These are phyloP conservation scores for Falco concolor DNA, from an alignment of 2,797 vertebrate genomes.

Conservation along the genomic window DNA sequence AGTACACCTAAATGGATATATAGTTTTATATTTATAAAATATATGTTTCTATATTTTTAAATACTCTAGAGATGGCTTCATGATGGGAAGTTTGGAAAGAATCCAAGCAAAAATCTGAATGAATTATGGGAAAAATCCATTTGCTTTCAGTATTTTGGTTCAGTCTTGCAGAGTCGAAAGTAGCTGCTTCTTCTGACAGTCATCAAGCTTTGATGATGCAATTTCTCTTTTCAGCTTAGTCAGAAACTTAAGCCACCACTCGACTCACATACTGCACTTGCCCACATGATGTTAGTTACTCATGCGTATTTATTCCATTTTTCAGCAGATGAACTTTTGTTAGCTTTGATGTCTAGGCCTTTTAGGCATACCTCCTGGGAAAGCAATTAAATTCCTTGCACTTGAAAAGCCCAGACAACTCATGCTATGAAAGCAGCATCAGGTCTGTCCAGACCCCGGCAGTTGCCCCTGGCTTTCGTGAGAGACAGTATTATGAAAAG, in stretches of 20 bases:
- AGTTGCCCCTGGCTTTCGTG: not conserved
- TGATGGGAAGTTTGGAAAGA: not conserved
- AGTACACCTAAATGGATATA: not conserved
- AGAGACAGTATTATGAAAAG: not conserved
- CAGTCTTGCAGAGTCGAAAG: slow-evolving; percentile 1
- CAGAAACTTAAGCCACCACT: not conserved
- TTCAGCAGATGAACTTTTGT: not conserved
- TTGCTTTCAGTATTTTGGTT: slow-evolving; percentile 16
- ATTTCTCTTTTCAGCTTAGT: slow-evolving; percentile 1
- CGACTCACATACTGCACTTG: not conserved
- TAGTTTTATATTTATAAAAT: not conserved
- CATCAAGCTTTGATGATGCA: not conserved
- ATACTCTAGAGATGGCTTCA: not conserved
- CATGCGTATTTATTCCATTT: slow-evolving; percentile 1
- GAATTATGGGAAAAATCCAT: not conserved
- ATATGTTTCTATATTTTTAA: not conserved
- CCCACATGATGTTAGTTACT: slow-evolving; percentile 16
- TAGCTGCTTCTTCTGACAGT: not conserved
- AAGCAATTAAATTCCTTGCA: not conserved
- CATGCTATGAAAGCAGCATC: not conserved
- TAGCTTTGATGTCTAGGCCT: not conserved
- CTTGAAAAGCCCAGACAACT: not conserved
- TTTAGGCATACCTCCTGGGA: not conserved
- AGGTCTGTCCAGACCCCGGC: not conserved
- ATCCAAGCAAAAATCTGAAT: not conserved